Conservation (phyloP, 2,888 invertebrate species). For the Ferrisia virgata region DNA sequence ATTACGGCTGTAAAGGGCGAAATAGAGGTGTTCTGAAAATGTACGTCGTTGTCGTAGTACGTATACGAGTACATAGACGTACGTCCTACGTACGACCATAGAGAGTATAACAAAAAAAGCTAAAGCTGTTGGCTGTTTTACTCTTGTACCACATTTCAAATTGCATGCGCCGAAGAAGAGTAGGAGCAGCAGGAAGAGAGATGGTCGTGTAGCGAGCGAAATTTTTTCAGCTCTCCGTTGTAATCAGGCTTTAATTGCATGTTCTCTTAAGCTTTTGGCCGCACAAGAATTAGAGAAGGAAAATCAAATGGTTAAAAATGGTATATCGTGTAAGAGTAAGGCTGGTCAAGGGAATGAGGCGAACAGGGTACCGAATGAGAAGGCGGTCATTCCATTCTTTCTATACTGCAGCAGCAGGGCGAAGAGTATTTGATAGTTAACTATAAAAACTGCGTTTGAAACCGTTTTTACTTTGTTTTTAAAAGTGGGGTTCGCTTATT, state of each 20-base stretch:
- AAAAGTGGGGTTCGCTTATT: slow-evolving; percentile 24
- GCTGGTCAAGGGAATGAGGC: not conserved
- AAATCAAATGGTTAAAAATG: slow-evolving; percentile 21
- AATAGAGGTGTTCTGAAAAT: slow-evolving; percentile 14
- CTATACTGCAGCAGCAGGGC: no score
- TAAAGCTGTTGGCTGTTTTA: not conserved
- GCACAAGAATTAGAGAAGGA: slow-evolving; percentile 22
- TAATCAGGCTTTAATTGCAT: slow-evolving; percentile 30
- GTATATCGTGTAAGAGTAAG: not conserved
- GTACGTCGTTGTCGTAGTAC: not conserved
- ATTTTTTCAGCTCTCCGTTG: slow-evolving; percentile 31
- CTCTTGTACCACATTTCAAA: no score
- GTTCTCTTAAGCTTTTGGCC: slow-evolving; percentile 10
- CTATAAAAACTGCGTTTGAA: slow-evolving; percentile 22
- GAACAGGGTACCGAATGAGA: not conserved
- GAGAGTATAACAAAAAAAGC: not conserved
- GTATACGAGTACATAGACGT: no score
- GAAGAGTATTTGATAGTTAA: not conserved
- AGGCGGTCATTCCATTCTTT: not conserved
- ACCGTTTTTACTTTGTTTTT: slow-evolving; percentile 30
- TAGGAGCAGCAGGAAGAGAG: not conserved
- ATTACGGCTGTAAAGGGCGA: slow-evolving; percentile 7
- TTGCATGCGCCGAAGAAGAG: no score
- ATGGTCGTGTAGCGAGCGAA: not conserved
- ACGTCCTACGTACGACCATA: no score